Evolutionary conservation across 2,888 invertebrate species (phyloP).

Genomic region (Melinaea marsaeus): DNA sequence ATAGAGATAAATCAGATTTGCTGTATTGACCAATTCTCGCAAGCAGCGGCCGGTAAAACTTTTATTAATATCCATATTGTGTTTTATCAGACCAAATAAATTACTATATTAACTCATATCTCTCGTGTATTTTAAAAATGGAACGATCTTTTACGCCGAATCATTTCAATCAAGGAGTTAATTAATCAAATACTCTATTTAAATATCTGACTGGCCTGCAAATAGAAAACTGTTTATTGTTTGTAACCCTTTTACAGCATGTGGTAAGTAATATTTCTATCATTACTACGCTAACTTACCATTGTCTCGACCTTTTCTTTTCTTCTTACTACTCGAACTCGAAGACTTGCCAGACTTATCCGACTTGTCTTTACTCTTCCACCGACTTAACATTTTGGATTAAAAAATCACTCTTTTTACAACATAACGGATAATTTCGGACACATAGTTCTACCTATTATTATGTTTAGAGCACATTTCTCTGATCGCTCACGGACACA

Average conservation of each 20-base stretch:
- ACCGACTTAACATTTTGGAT: constrained; percentile 84
- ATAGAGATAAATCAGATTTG: too few relatives aligned
- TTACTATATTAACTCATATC: too few relatives aligned
- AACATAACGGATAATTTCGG: constrained; percentile 19
- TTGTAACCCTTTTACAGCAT: not conserved
- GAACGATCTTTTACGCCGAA: too few relatives aligned
- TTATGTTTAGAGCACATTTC: constrained; percentile 21
- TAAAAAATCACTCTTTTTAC: constrained; percentile 21
- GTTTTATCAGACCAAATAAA: too few relatives aligned
- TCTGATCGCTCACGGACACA: constrained; percentile 8
- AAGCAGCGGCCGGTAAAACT: too few relatives aligned
- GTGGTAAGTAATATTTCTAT: not conserved
- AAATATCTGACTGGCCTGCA: too few relatives aligned
- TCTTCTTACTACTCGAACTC: constrained; percentile 84
- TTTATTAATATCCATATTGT: too few relatives aligned
- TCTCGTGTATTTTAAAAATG: too few relatives aligned
- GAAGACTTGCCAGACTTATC: constrained; percentile 81
- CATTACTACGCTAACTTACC: constrained; percentile 66
- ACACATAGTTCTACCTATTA: constrained; percentile 22
- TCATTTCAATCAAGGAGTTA: too few relatives aligned
- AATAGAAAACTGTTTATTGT: too few relatives aligned
- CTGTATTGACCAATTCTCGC: too few relatives aligned
- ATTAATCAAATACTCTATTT: too few relatives aligned
- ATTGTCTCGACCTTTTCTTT: constrained; percentile 90
- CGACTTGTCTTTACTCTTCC: constrained; percentile 91